phyloP scores from a whole-genome alignment of 1,140 invertebrate genomes.

The Leptinotarsa texana region DNA sequence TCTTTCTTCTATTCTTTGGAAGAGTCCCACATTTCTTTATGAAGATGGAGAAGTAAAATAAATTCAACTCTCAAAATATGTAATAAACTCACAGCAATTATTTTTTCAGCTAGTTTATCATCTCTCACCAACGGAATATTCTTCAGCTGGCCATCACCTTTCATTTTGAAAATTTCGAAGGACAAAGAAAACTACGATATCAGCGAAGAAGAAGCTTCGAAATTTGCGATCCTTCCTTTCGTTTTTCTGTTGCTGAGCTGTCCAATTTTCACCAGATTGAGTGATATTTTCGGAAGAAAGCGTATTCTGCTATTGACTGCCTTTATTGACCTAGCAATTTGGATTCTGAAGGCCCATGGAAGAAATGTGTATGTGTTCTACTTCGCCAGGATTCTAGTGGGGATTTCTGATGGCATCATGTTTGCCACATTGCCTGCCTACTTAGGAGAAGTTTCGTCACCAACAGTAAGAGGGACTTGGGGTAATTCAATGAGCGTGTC shows the following conservation, averaged over 20 bases:
- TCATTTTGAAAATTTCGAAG: slow-evolving; percentile 15
- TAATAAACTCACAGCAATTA: too few relatives aligned
- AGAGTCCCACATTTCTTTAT: too few relatives aligned
- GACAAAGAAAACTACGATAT: slow-evolving; percentile 32
- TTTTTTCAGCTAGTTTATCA: not conserved
- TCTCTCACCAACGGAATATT: slow-evolving; percentile 17
- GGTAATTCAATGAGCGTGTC: slow-evolving; percentile 57
- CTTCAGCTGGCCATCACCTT: slow-evolving; percentile 29
- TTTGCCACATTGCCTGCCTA: slow-evolving; percentile 43
- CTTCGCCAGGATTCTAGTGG: slow-evolving; percentile 39
- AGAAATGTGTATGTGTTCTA: slow-evolving; percentile 52
- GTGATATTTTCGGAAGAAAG: slow-evolving; percentile 9
- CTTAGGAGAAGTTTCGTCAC: slow-evolving; percentile 44
- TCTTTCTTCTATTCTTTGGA: too few relatives aligned
- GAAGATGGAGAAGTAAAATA: too few relatives aligned
- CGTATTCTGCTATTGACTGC: not conserved
- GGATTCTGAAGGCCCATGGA: slow-evolving; percentile 25
- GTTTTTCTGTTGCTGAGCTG: not conserved
- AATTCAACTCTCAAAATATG: too few relatives aligned
- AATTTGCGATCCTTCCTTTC: not conserved
- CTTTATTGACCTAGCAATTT: not conserved
- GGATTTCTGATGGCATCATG: slow-evolving; percentile 39
- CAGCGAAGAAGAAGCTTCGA: slow-evolving; percentile 25
- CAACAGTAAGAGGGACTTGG: slow-evolving; percentile 42
- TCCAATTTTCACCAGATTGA: not conserved